phyloP scores from a whole-genome alignment of 2,888 invertebrate genomes.

The Leucophora obtusa region DNA sequence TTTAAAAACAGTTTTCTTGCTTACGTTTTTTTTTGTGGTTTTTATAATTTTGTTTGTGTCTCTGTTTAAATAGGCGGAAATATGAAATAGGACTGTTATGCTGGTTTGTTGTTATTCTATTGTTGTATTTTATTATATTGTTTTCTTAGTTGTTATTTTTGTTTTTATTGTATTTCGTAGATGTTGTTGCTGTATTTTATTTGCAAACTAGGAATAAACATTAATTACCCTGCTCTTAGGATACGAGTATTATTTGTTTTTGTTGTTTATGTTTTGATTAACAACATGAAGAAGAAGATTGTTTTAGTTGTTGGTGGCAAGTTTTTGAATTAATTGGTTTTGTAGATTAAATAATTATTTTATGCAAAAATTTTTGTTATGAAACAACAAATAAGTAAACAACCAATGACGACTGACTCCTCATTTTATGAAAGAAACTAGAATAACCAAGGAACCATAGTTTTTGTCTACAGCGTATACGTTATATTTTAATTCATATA shows the following conservation, averaged over 20 bases:
- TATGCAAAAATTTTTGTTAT: constrained; percentile 2
- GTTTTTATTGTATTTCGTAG: not conserved
- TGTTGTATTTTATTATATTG: not conserved
- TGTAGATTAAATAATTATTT: not conserved
- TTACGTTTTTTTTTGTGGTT: constrained; percentile 6
- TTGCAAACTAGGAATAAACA: constrained; percentile 14
- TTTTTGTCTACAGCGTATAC: not conserved
- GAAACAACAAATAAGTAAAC: not conserved
- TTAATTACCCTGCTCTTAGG: not conserved
- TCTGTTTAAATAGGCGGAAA: constrained; percentile 39
- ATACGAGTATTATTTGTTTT: not conserved
- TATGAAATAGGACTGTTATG: constrained; percentile 34
- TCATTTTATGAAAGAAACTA: too few species aligned
- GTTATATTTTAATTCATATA: not conserved
- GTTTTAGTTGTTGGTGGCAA: not conserved
- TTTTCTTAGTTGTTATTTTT: not conserved
- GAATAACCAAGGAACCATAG: too few species aligned
- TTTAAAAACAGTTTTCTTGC: constrained; percentile 5
- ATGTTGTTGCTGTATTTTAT: constrained; percentile 33
- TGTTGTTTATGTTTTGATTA: not conserved
- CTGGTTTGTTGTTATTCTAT: not conserved
- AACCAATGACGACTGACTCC: too few species aligned
- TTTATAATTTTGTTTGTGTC: not conserved
- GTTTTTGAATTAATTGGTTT: not conserved
- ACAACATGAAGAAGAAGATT: not conserved